Evolutionary conservation across 2,113 vertebrate genomes (phyloP).

Genomic region (Edolisoma coerulescens): DNA sequence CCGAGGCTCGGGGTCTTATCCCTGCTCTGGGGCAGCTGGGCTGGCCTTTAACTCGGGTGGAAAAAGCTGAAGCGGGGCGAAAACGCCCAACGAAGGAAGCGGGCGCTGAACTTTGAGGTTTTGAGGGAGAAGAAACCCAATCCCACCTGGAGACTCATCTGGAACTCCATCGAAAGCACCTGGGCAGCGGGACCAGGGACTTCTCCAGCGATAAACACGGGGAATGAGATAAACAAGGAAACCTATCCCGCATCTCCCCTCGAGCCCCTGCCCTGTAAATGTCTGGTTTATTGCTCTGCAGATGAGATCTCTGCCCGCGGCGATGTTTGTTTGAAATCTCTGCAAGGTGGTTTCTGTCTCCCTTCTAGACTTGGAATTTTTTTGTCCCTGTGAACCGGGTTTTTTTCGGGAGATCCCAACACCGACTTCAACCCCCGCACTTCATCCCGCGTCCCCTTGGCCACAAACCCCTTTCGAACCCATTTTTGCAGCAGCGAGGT

Average conservation of each 20-base stretch:
- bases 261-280: background rate
- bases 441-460: background rate
- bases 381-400: background rate
- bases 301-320: background rate
- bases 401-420: background rate
- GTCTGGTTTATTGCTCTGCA: background rate
- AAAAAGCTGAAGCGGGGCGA: background rate
- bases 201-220: background rate
- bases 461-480: background rate
- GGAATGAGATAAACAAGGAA: background rate
- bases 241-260: background rate
- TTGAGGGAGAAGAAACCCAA: background rate
- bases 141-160: background rate
- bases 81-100: background rate
- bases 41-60: background rate
- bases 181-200: background rate
- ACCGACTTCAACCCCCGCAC: too few species aligned
- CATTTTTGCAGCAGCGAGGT: background rate
- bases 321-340: background rate
- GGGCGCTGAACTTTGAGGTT: fast-evolving
- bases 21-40: background rate
- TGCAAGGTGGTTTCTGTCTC: constrained; percentile 40
- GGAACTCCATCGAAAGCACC: background rate
- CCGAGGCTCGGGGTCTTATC: background rate
- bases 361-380: background rate